phyloP scores from a whole-genome alignment of 2,888 invertebrate genomes.

The Erannis defoliaria region DNA sequence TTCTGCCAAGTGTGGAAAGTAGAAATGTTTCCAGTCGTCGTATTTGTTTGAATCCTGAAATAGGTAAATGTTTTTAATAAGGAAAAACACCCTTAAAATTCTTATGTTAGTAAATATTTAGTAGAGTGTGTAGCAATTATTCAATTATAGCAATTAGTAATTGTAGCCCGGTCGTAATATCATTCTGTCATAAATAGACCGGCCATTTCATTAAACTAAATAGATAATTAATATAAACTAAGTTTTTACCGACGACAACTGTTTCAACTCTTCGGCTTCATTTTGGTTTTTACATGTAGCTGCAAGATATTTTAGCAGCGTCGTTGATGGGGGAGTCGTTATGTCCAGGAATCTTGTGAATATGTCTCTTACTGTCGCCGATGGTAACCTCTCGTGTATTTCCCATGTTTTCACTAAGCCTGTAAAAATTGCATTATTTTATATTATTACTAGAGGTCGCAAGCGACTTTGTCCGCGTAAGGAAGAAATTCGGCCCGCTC shows the following conservation, averaged over 20 bases:
- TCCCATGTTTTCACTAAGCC: conserved; percentile 95
- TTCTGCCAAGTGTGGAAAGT: conserved; percentile 94
- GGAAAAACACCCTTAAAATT: background rate
- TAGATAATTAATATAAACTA: background rate
- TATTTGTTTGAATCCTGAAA: conserved; percentile 93
- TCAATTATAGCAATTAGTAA: no score
- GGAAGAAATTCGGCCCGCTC: no score
- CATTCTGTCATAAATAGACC: no score
- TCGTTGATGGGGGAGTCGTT: conserved; percentile 95
- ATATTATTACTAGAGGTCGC: no score
- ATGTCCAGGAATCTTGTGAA: conserved; percentile 95
- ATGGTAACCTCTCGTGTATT: conserved; percentile 92
- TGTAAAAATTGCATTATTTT: conserved; percentile 55
- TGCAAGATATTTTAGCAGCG: conserved; percentile 93
- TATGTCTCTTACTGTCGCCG: conserved; percentile 90
- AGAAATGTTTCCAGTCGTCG: conserved; percentile 96
- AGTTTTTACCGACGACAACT: conserved; percentile 90
- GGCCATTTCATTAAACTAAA: background rate
- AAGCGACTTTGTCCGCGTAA: no score
- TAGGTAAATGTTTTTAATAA: background rate
- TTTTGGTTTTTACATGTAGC: conserved; percentile 90
- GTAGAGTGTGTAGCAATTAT: no score
- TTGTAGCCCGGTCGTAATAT: no score
- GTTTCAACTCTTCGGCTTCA: conserved; percentile 90
- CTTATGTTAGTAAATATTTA: no score